Evolutionary conservation across 2,113 vertebrate genomes (phyloP).

Genomic region (Cephalopterus ornatus): DNA sequence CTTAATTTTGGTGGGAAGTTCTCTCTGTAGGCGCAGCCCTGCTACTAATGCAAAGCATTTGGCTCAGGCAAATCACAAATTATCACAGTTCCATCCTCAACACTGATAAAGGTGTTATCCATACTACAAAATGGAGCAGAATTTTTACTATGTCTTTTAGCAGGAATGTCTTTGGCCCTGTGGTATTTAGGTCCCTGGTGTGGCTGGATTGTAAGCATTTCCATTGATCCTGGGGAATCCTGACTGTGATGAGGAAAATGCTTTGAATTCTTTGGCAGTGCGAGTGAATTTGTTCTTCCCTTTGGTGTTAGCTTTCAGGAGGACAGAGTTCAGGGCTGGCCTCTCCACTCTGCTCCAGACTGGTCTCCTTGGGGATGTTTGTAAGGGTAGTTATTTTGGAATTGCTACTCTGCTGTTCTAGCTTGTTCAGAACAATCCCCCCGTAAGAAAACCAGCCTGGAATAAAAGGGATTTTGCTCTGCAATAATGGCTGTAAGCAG

Average conservation of each 20-base stretch:
- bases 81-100: neutral
- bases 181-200: neutral
- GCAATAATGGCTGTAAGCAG: neutral
- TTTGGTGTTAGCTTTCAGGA: constrained; percentile 42
- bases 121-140: neutral
- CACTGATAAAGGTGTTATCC: neutral
- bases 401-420: constrained; percentile 47
- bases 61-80: neutral
- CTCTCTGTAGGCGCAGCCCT: neutral
- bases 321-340: constrained; percentile 45
- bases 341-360: constrained; percentile 21
- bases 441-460: neutral
- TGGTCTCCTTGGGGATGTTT: constrained; percentile 36
- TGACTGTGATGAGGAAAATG: constrained; percentile 45
- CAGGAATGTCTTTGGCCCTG: neutral
- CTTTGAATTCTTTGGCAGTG: constrained; percentile 47
- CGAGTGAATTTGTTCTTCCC: constrained; percentile 14
- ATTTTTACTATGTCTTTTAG: constrained; percentile 19
- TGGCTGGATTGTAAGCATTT: constrained; percentile 1
- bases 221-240: constrained; percentile 55
- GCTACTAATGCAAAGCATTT: neutral
- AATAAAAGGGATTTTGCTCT: constrained; percentile 14
- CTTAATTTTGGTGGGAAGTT: constrained; percentile 5
- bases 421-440: constrained; percentile 8
- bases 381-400: constrained; percentile 49